These are phyloP conservation scores for Esox niger DNA, from an alignment of 2,113 vertebrate species.

Conservation along the genomic window DNA sequence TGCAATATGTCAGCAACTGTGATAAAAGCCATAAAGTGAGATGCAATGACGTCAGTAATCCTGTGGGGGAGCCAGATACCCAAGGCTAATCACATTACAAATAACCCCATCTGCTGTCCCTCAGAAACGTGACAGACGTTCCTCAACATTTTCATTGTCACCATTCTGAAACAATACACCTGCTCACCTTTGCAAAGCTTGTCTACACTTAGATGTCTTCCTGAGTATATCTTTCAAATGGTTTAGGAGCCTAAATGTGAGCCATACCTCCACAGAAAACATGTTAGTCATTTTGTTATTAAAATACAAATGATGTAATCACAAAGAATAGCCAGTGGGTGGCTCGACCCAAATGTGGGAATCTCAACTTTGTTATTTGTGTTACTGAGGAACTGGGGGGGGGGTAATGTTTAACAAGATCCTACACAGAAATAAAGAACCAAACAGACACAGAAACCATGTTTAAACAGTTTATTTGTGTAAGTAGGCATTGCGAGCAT, in stretches of 20 bases:
- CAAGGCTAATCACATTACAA: background rate
- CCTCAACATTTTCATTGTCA: background rate
- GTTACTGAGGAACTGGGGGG: too few species aligned
- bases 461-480: slow-evolving; percentile 68
- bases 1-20: slow-evolving; percentile 61
- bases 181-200: background rate
- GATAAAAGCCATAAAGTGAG: slow-evolving; percentile 21
- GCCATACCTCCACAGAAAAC: background rate
- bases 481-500: slow-evolving; percentile 68
- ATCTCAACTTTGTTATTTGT: too few species aligned
- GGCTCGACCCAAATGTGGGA: too few species aligned
- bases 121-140: background rate
- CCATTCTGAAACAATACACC: background rate
- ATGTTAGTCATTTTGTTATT: background rate
- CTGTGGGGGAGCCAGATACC: background rate
- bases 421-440: too few species aligned
- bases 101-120: background rate
- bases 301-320: background rate
- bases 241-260: background rate
- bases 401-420: too few species aligned
- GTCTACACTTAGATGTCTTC: background rate
- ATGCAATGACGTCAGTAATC: background rate
- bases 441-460: background rate
- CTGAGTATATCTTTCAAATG: background rate
- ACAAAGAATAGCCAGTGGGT: too few species aligned